A percentile compares a stretch with the other conserved stretches of the same genome.
phyloP scores from a whole-genome alignment of 1,140 invertebrate genomes.

The Lanistes nyassanus region DNA sequence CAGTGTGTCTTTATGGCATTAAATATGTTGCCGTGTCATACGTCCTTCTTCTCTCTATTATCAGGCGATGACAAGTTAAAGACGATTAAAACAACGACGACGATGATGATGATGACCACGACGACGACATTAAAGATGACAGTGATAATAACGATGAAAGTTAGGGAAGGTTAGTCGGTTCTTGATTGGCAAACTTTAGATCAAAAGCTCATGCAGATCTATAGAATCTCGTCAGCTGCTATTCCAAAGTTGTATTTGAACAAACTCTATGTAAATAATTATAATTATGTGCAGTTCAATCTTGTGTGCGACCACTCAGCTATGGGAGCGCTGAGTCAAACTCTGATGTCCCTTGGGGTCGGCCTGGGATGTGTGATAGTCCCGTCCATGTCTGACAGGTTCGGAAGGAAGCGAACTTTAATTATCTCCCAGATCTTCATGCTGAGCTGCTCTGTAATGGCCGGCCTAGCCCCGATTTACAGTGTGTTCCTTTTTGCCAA shows the following conservation, averaged over 20 bases:
- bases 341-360: conserved; percentile 14
- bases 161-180: too few relatives aligned
- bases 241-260: too few relatives aligned
- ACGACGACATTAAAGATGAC: too few relatives aligned
- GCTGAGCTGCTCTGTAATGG: neutral
- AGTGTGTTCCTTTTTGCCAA: conserved; percentile 16
- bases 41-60: too few relatives aligned
- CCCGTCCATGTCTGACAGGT: conserved; percentile 21
- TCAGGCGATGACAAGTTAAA: too few relatives aligned
- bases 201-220: too few relatives aligned
- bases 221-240: too few relatives aligned
- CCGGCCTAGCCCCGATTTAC: conserved; percentile 9
- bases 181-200: too few relatives aligned
- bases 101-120: too few relatives aligned
- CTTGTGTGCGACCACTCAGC: conserved; percentile 23
- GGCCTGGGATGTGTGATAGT: conserved; percentile 15
- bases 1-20: too few relatives aligned
- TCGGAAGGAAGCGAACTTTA: conserved; percentile 15
- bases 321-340: conserved; percentile 26
- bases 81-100: neutral
- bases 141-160: too few relatives aligned
- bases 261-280: neutral
- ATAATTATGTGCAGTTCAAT: conserved; percentile 25
- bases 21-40: too few relatives aligned
- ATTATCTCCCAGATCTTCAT: conserved; percentile 4